Conservation (phyloP, 2,113 vertebrate genomes). For the Notiomystis cincta region DNA sequence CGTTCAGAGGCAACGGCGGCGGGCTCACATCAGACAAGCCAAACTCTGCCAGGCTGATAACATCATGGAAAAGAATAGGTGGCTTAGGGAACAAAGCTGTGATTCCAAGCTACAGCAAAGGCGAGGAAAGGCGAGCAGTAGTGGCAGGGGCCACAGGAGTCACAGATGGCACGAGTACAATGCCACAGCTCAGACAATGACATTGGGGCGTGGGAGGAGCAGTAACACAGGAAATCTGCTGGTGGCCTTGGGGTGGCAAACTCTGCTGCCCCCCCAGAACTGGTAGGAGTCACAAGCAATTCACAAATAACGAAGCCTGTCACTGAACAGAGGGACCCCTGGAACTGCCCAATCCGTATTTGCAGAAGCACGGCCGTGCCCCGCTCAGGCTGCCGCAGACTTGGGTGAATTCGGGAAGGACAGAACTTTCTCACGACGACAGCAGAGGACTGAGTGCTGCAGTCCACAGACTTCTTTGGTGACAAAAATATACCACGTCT, state of each 20-base stretch:
- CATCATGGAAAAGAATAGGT: neutral
- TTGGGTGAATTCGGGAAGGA: neutral
- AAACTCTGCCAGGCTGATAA: neutral
- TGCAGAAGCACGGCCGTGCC: fast-evolving
- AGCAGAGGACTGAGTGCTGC: neutral
- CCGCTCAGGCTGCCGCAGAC: fast-evolving
- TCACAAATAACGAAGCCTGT: neutral
- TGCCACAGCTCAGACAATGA: neutral
- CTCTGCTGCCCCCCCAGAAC: neutral
- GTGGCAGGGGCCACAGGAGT: neutral
- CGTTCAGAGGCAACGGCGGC: fast-evolving
- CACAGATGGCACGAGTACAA: constrained; percentile 21
- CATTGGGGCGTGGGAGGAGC: fast-evolving
- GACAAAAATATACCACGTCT: neutral
- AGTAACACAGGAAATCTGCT: neutral
- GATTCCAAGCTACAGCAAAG: neutral
- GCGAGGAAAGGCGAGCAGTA: neutral
- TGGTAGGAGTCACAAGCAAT: neutral
- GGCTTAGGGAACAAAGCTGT: neutral
- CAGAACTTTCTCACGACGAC: neutral
- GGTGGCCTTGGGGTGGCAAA: neutral
- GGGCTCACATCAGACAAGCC: neutral
- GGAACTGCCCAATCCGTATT: neutral
- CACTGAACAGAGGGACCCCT: neutral
- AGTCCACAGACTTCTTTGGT: neutral